These are phyloP conservation scores for Lasioglossum vierecki DNA, from an alignment of 2,888 invertebrate species.

Conservation along the genomic window DNA sequence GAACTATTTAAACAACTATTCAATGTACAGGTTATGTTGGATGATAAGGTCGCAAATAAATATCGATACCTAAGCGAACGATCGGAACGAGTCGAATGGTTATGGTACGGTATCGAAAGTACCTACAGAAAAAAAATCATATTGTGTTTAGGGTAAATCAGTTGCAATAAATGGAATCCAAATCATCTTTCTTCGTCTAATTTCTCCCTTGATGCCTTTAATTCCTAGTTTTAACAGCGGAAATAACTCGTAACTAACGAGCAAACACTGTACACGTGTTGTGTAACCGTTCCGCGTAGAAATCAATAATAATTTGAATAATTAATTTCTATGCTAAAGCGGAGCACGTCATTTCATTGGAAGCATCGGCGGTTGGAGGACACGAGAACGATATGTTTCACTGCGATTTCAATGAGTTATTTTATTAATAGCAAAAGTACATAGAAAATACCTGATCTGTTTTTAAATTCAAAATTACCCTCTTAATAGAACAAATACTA, in stretches of 20 bases:
- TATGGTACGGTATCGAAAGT: constrained; percentile 5
- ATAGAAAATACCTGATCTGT: constrained; percentile 37
- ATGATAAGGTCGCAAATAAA: constrained; percentile 22
- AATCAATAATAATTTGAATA: neutral
- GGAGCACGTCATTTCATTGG: neutral
- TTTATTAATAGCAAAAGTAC: constrained; percentile 43
- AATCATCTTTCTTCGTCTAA: constrained; percentile 25
- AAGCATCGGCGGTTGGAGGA: neutral
- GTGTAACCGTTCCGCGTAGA: neutral
- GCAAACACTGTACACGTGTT: neutral
- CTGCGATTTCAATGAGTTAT: neutral
- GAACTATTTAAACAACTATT: constrained; percentile 32
- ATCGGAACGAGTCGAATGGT: constrained; percentile 18
- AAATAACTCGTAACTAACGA: neutral
- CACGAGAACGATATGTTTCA: neutral
- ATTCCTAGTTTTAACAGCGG: neutral
- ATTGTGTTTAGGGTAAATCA: constrained; percentile 49
- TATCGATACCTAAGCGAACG: constrained; percentile 34
- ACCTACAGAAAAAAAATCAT: constrained; percentile 16
- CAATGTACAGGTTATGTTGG: constrained; percentile 37
- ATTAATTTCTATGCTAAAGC: neutral
- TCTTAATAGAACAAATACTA: constrained; percentile 3
- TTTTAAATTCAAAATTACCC: neutral
- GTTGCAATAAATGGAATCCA: constrained; percentile 49
- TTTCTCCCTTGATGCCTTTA: constrained; percentile 3